phyloP scores from a whole-genome alignment of 2,113 vertebrate species.

The Oplegnathus fasciatus region DNA sequence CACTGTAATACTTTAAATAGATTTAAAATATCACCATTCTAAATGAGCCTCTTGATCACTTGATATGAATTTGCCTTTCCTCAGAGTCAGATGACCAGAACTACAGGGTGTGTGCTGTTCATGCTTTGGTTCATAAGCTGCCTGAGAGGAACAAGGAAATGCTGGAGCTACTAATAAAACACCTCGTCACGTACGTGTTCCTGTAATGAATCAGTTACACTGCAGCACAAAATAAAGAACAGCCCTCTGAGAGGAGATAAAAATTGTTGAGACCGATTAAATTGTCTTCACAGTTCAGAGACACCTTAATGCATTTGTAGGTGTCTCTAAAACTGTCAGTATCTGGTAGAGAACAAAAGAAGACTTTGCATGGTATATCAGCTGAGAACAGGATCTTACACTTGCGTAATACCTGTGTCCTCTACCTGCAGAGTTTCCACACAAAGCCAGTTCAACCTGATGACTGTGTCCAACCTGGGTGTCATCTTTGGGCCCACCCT shows the following conservation, averaged over 20 bases:
- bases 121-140: slow-evolving; percentile 92
- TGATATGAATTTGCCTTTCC: slow-evolving; percentile 1
- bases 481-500: slow-evolving; percentile 98
- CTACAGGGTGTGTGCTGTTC: slow-evolving; percentile 95
- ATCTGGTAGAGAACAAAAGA: background rate
- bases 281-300: slow-evolving; percentile 24
- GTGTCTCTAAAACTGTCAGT: slow-evolving; percentile 14
- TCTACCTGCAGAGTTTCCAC: slow-evolving; percentile 89
- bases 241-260: slow-evolving; percentile 7
- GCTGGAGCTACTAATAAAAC: slow-evolving; percentile 95
- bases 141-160: slow-evolving; percentile 96
- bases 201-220: slow-evolving; percentile 20
- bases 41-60: background rate
- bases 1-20: background rate
- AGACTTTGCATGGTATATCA: background rate
- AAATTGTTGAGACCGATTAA: slow-evolving; percentile 35
- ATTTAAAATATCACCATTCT: background rate
- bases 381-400: background rate
- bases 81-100: slow-evolving; percentile 97
- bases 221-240: slow-evolving; percentile 23
- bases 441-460: slow-evolving; percentile 95
- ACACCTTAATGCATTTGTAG: slow-evolving; percentile 3
- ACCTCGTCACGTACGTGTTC: slow-evolving; percentile 91
- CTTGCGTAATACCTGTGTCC: background rate
- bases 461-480: slow-evolving; percentile 97